A percentile compares a stretch with the other conserved stretches of the same genome.
Conservation (phyloP, 2,113 vertebrate genomes). For the Passerina amoena region DNA sequence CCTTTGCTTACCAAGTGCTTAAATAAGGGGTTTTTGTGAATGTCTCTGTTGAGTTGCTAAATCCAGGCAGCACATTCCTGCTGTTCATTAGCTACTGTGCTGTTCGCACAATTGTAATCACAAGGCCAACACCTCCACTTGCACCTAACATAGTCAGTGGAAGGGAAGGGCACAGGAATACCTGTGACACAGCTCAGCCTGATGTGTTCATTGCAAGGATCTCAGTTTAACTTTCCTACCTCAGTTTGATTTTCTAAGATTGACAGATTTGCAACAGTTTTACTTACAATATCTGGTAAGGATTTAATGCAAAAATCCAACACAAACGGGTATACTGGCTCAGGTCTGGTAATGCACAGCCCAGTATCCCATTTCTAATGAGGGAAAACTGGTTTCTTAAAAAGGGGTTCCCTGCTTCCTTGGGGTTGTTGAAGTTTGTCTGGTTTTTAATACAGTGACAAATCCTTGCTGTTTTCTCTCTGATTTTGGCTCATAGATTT, state of each 20-base stretch:
- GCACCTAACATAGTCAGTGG: fast-evolving
- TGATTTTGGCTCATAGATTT: neutral
- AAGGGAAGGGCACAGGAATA: neutral
- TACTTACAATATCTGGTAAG: neutral
- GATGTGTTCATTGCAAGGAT: neutral
- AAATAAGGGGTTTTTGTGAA: neutral
- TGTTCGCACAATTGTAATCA: neutral
- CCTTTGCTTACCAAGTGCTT: neutral
- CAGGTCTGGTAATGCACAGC: neutral
- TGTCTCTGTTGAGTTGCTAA: neutral
- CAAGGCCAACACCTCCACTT: neutral
- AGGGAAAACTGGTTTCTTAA: neutral
- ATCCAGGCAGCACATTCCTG: fast-evolving
- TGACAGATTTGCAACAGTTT: neutral
- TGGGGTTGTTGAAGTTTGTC: neutral
- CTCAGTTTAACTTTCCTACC: neutral
- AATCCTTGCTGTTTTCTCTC: neutral
- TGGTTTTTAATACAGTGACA: neutral
- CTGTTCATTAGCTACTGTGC: neutral
- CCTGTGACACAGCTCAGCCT: neutral
- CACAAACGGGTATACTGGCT: fast-evolving
- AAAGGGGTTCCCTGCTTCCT: neutral
- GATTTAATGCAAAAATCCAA: neutral
- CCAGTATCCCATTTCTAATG: neutral
- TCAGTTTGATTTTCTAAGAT: neutral